Evolutionary conservation across 2,113 vertebrate genomes (phyloP).

Genomic region (Pristiophorus japonicus): DNA sequence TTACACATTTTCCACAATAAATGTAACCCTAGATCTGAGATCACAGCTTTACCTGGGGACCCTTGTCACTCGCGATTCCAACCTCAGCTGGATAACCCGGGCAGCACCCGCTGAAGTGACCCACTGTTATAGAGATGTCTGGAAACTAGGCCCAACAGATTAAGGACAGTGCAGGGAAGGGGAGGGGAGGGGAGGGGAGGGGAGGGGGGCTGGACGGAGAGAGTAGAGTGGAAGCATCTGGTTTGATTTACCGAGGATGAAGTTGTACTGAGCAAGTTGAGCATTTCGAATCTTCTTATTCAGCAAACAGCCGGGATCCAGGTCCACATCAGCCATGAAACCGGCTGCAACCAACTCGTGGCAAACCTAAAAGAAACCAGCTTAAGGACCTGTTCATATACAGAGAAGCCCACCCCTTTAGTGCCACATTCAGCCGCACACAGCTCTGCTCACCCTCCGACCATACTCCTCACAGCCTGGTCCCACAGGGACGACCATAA

Average conservation of each 20-base stretch:
- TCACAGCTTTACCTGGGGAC: not conserved
- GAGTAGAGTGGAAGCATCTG: not conserved
- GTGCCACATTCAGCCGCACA: not conserved
- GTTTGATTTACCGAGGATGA: slow-evolving; percentile 78
- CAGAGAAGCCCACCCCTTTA: not conserved
- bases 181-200: not conserved
- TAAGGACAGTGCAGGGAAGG: not conserved
- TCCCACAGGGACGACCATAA: slow-evolving; percentile 86
- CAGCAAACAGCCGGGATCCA: slow-evolving; percentile 78
- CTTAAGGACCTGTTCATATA: not conserved
- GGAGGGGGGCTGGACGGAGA: not conserved
- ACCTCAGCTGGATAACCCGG: not conserved
- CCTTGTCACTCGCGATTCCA: not conserved
- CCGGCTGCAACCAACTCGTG: slow-evolving; percentile 73
- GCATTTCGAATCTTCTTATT: slow-evolving; percentile 92
- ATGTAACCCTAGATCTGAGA: not conserved
- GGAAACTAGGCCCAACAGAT: not conserved
- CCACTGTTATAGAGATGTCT: not conserved
- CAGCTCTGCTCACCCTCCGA: slow-evolving; percentile 56
- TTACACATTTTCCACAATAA: not conserved
- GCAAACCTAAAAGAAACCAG: slow-evolving; percentile 65
- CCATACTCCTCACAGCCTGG: slow-evolving; percentile 76
- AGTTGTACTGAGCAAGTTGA: slow-evolving; percentile 89
- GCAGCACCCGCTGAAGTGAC: not conserved
- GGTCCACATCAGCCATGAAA: slow-evolving; percentile 83